Percentiles rank a stretch among this genome's conserved stretches.
phyloP scores from a whole-genome alignment of 2,797 vertebrate species.

The Myripristis jacobus region DNA sequence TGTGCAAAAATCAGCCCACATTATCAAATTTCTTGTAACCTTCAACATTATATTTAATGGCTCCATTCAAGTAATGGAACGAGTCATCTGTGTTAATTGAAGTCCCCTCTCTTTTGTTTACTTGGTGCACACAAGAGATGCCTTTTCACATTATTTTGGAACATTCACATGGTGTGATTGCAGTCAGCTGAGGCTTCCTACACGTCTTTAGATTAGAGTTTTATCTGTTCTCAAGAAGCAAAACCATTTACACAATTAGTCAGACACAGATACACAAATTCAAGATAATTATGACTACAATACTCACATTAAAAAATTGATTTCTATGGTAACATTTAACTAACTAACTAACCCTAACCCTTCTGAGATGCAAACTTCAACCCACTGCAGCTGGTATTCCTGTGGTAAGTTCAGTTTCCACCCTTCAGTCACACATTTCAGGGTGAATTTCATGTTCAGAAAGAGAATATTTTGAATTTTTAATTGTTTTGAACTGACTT shows the following conservation, averaged over 20 bases:
- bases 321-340: no score
- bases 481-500: no score
- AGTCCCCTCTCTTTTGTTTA: background rate
- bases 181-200: slow-evolving; percentile 14
- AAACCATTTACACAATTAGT: no score
- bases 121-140: background rate
- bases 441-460: slow-evolving; percentile 5
- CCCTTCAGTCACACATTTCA: background rate
- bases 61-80: background rate
- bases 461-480: slow-evolving; percentile 17
- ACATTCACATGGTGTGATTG: background rate
- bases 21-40: background rate
- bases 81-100: background rate
- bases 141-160: background rate
- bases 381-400: slow-evolving; percentile 24
- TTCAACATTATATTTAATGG: background rate
- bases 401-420: slow-evolving; percentile 7
- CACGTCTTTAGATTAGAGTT: no score
- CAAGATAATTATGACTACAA: no score
- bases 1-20: background rate
- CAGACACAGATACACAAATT: no score
- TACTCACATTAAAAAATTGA: no score
- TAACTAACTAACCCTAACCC: no score
- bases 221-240: no score
- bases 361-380: slow-evolving; percentile 1